Percentiles rank a stretch among this genome's conserved stretches.
Evolutionary conservation across 2,113 vertebrate species (phyloP).

Genomic region (Cavia porcellus): DNA sequence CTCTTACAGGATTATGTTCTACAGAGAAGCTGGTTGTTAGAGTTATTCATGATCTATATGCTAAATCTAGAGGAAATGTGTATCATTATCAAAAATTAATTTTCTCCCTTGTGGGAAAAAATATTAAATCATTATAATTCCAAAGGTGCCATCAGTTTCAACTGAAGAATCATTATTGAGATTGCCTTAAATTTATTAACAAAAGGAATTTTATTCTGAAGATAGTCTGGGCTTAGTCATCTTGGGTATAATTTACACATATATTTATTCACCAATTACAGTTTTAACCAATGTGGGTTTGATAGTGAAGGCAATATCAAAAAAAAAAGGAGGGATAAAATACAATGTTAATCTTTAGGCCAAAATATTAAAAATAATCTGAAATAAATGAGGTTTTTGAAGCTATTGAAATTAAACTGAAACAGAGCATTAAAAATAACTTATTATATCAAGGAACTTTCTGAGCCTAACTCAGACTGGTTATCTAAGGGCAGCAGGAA

Average conservation of each 20-base stretch:
- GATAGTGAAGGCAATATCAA: constrained; percentile 64
- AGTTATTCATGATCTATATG: constrained; percentile 62
- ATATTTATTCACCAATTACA: constrained; percentile 80
- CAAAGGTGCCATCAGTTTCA: constrained; percentile 72
- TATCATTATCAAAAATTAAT: constrained; percentile 80
- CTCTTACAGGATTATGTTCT: constrained; percentile 12
- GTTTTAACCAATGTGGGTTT: constrained; percentile 64
- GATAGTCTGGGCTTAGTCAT: constrained; percentile 70
- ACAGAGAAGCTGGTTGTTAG: constrained; percentile 22
- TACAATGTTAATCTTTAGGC: constrained; percentile 47
- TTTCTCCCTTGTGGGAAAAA: constrained; percentile 75
- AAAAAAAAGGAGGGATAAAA: constrained; percentile 67
- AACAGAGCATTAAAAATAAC: constrained; percentile 46
- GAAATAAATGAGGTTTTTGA: constrained; percentile 66
- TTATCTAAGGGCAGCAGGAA: too few species aligned
- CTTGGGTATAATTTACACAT: constrained; percentile 78
- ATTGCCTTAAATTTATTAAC: constrained; percentile 82
- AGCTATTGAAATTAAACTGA: constrained; percentile 46
- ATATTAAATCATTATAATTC: constrained; percentile 73
- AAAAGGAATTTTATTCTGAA: constrained; percentile 76
- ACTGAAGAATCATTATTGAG: constrained; percentile 72
- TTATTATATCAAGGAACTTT: background rate
- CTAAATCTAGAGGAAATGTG: constrained; percentile 55
- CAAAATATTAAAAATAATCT: constrained; percentile 63
- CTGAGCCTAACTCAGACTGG: background rate